Evolutionary conservation across 35 echinoderm and acorn worm genomes (phyloP).

Genomic region (Anneissia japonica): DNA sequence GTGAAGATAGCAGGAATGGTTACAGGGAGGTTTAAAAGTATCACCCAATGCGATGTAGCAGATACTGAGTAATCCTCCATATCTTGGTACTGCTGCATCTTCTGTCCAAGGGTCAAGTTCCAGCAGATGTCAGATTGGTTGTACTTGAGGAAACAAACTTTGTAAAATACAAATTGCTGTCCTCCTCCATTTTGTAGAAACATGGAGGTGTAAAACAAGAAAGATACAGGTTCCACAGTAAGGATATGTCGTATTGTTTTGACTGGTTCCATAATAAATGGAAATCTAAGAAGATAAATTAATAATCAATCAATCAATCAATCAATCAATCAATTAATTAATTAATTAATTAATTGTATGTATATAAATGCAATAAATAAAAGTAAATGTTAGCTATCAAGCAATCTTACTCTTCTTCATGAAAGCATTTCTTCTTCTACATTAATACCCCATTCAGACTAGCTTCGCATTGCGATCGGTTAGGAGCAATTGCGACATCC

Average conservation of each 20-base stretch:
- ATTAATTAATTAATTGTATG: no score
- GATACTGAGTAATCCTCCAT: constrained; percentile 44
- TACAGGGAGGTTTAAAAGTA: constrained; percentile 58
- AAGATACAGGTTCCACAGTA: constrained; percentile 86
- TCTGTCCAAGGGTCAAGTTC: constrained; percentile 21
- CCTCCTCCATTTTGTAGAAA: constrained; percentile 65
- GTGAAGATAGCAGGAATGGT: constrained; percentile 61
- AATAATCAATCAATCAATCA: no score
- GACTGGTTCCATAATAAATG: neutral
- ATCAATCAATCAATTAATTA: no score
- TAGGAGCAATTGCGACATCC: no score
- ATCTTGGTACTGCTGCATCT: constrained; percentile 33
- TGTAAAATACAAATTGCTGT: constrained; percentile 69
- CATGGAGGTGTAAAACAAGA: constrained; percentile 62
- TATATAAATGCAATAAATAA: no score
- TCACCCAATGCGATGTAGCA: constrained; percentile 75
- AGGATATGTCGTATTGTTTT: constrained; percentile 4
- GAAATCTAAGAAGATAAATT: no score
- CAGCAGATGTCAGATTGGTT: constrained; percentile 64
- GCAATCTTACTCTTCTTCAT: no score
- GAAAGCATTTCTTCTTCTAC: no score
- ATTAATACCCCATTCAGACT: no score
- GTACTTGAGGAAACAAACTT: constrained; percentile 61
- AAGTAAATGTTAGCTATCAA: no score
- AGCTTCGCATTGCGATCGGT: no score